A percentile compares a stretch with the other conserved stretches of the same genome.
phyloP scores from a whole-genome alignment of 2,113 vertebrate species.

The Lepus europaeus region DNA sequence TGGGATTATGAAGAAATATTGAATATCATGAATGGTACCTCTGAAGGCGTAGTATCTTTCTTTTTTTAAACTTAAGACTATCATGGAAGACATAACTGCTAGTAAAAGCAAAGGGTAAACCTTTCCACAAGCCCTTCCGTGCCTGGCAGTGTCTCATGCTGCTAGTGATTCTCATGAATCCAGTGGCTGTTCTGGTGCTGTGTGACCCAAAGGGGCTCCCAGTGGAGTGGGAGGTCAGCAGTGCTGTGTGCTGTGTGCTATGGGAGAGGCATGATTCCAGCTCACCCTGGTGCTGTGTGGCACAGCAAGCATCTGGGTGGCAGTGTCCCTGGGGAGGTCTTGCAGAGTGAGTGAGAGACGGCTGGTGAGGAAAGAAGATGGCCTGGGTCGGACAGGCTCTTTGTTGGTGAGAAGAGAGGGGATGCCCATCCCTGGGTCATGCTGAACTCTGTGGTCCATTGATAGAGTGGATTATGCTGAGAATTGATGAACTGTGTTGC shows the following conservation, averaged over 20 bases:
- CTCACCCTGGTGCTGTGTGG: background rate
- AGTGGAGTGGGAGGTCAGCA: background rate
- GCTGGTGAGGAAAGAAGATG: background rate
- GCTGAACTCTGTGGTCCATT: background rate
- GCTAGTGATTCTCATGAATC: background rate
- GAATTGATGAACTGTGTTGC: background rate
- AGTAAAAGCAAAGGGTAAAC: conserved; percentile 5
- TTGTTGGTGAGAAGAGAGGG: background rate
- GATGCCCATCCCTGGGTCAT: background rate
- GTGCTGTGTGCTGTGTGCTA: background rate
- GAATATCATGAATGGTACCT: background rate
- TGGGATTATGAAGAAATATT: background rate
- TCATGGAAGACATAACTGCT: background rate
- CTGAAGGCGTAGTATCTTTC: background rate
- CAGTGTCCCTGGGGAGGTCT: background rate
- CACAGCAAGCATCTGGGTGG: background rate
- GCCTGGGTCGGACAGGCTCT: background rate
- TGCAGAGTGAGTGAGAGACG: background rate
- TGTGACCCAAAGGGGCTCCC: background rate
- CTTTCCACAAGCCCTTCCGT: background rate
- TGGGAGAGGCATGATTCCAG: background rate
- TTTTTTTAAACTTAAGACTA: background rate
- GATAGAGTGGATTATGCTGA: background rate
- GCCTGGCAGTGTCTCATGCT: background rate
- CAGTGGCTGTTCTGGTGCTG: no score